Evolutionary conservation across 2,888 invertebrate species (phyloP).

Genomic region (Macrophya annulata): DNA sequence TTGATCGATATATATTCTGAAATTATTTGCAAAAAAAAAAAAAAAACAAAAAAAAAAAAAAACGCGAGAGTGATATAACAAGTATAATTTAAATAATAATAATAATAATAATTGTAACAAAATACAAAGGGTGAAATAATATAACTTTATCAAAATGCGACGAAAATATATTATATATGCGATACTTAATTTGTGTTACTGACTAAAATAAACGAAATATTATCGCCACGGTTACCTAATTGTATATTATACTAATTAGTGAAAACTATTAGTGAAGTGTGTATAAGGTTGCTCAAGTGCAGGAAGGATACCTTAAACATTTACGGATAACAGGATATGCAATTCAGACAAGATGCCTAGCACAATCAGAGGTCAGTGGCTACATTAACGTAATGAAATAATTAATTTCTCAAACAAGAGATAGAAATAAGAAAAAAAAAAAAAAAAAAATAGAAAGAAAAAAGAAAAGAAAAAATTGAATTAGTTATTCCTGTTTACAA

Average conservation of each 20-base stretch:
- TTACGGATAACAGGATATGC: conserved; percentile 77
- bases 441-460: neutral
- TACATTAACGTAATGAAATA: conserved; percentile 1
- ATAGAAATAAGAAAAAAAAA: neutral
- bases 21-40: too few relatives aligned
- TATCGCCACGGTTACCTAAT: too few relatives aligned
- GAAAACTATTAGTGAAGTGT: conserved; percentile 48
- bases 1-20: too few relatives aligned
- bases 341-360: conserved; percentile 77
- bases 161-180: conserved; percentile 43
- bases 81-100: neutral
- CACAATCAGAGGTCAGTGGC: conserved; percentile 77
- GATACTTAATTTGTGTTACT: conserved; percentile 41
- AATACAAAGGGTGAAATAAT: neutral
- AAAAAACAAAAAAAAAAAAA: neutral
- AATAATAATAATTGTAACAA: neutral
- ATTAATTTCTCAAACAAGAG: neutral
- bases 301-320: conserved; percentile 57
- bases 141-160: conserved; percentile 43
- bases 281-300: conserved; percentile 52
- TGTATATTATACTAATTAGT: conserved; percentile 30
- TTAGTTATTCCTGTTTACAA: neutral
- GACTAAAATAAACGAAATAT: neutral
- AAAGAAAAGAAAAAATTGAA: neutral
- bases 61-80: neutral